These are phyloP conservation scores for Lasius fuliginosus DNA, from an alignment of 2,888 invertebrate species.

Conservation along the genomic window DNA sequence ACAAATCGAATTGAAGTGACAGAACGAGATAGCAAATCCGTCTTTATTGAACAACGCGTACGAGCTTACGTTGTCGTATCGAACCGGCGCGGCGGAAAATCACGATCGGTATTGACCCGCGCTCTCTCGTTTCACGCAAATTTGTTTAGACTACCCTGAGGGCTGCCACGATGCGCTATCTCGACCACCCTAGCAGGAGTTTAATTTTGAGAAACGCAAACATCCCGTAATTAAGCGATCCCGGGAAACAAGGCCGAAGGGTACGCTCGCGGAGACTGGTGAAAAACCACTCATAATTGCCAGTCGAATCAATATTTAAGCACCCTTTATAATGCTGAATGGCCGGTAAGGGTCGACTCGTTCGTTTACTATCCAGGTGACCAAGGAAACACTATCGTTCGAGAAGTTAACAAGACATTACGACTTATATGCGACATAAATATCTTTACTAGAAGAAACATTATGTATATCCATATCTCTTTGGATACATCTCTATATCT, in stretches of 20 bases:
- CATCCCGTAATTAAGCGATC: slow-evolving; percentile 80
- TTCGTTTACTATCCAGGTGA: slow-evolving; percentile 53
- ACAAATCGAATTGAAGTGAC: slow-evolving; percentile 45
- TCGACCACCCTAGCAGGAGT: slow-evolving; percentile 71
- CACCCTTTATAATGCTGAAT: slow-evolving; percentile 78
- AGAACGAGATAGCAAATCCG: slow-evolving; percentile 17
- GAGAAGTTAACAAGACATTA: slow-evolving; percentile 31
- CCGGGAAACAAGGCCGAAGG: slow-evolving; percentile 73
- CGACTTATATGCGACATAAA: neutral
- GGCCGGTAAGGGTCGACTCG: slow-evolving; percentile 65
- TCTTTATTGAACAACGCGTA: slow-evolving; percentile 45
- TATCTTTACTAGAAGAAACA: neutral
- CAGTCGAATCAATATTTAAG: slow-evolving; percentile 81
- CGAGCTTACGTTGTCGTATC: slow-evolving; percentile 24
- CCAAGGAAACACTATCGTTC: slow-evolving; percentile 20
- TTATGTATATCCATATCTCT: neutral
- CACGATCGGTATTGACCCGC: slow-evolving; percentile 67
- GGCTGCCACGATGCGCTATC: slow-evolving; percentile 66
- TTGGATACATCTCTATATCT: neutral
- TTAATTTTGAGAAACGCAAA: slow-evolving; percentile 83
- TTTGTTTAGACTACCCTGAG: slow-evolving; percentile 78
- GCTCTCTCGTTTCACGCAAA: slow-evolving; percentile 72
- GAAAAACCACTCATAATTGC: slow-evolving; percentile 81
- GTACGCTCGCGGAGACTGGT: slow-evolving; percentile 71
- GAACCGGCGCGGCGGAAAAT: slow-evolving; percentile 59